Percentiles rank a stretch among this genome's conserved stretches.
Conservation (phyloP, 1,140 invertebrate genomes). For the Piezodorus guildinii region DNA sequence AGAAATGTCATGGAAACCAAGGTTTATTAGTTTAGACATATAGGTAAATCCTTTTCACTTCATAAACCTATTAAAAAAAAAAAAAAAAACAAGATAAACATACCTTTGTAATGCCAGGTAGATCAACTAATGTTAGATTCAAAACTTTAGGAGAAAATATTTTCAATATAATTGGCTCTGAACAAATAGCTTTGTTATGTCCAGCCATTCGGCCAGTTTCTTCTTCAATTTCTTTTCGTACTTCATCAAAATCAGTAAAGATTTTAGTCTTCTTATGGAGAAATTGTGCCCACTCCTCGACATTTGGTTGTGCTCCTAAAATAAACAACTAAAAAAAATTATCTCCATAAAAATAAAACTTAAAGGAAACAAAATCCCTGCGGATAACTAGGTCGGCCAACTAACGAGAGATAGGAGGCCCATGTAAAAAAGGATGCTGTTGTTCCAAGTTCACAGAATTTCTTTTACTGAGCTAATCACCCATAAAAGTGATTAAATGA, state of each 20-base stretch:
- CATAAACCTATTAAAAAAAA: not conserved
- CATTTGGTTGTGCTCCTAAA: slow-evolving; percentile 35
- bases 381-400: too few relatives aligned
- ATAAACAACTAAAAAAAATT: too few relatives aligned
- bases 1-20: too few relatives aligned
- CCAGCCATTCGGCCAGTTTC: slow-evolving; percentile 93
- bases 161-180: slow-evolving; percentile 92
- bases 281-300: slow-evolving; percentile 93
- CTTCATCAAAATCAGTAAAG: slow-evolving; percentile 85
- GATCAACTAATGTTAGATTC: slow-evolving; percentile 92
- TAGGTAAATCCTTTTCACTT: too few relatives aligned
- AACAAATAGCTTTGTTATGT: slow-evolving; percentile 90
- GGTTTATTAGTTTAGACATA: too few relatives aligned
- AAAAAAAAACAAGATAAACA: not conserved
- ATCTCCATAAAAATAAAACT: too few relatives aligned
- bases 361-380: too few relatives aligned
- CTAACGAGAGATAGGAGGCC: too few relatives aligned
- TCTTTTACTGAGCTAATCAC: too few relatives aligned
- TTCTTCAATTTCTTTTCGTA: slow-evolving; percentile 81
- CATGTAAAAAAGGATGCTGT: too few relatives aligned
- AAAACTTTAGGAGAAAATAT: slow-evolving; percentile 88
- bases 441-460: too few relatives aligned
- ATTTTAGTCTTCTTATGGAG: slow-evolving; percentile 83
- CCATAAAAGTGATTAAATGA: too few relatives aligned
- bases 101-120: slow-evolving; percentile 97